These are phyloP conservation scores for Scalopus aquaticus DNA, from an alignment of 2,113 vertebrate genomes.

Conservation along the genomic window DNA sequence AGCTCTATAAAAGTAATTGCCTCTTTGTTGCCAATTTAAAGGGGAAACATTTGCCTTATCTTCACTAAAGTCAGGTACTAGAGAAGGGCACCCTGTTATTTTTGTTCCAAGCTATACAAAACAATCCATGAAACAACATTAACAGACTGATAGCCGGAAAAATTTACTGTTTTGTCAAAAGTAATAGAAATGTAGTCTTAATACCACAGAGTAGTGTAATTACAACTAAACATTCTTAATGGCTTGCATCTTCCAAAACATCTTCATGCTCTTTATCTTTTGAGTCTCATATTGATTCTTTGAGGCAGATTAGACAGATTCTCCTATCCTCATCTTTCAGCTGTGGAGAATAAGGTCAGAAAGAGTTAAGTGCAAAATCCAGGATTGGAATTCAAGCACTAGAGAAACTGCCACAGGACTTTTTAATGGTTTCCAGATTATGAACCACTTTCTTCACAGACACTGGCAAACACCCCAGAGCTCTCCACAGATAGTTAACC, in stretches of 20 bases:
- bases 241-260: neutral
- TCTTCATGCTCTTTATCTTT: neutral
- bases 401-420: neutral
- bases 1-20: neutral
- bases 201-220: neutral
- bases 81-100: neutral
- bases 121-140: neutral
- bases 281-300: neutral
- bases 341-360: neutral
- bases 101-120: neutral
- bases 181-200: neutral
- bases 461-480: neutral
- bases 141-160: neutral
- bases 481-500: conserved; percentile 6
- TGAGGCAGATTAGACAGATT: neutral
- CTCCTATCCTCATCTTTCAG: neutral
- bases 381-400: neutral
- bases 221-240: neutral
- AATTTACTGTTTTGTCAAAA: conserved; percentile 34
- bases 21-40: neutral
- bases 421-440: conserved; percentile 33
- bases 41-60: neutral
- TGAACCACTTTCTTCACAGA: conserved; percentile 17
- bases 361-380: conserved; percentile 14
- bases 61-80: neutral